Base-by-base conservation (phyloP, 2,888 invertebrate species). In the Calliphora vomitoria region DNA sequence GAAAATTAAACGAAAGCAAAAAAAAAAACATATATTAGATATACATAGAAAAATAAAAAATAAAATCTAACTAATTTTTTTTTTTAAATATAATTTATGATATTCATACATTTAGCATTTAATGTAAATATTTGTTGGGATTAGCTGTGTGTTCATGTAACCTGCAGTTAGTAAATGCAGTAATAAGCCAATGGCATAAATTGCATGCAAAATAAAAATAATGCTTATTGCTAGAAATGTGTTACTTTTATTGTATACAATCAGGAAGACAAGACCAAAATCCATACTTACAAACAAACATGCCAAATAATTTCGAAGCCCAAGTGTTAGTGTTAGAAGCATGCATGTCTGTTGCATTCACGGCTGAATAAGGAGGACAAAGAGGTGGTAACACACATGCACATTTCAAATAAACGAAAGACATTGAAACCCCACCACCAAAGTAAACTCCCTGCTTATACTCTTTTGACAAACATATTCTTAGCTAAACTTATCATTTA, bases 241-340 rank as follows among this genome's bases (percentile, higher is more conserved):
- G 85, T 87, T 87, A 85, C 87, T 85, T 85, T 87, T 87, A 85
- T 87, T 85, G 85, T 79, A 75, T 69, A 79, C 85, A 87, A 87
- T 87, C 87, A 87, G 87, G 85, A 87, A 85, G 82, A 87, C 71
- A 85, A 79, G 55, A 55, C 74, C 68, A 79, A 75, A 79, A 76
- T 15, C 31, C 31, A 79, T 82, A 47, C 53, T 41, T 35, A 44
- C 38, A 38, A 41, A 25, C 35, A 50, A 87, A 84, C 76, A 84
- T 78, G 81, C 83, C 80, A 71, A 72, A 83, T 68, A 79, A 79
- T 53, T 64, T 72, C n/a, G 50, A 31, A 74, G 62, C 58, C 62
- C 18, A 69, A 80, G 44, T 50, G 38, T 25, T 74, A 13, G 64
- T 71, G 10, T 47, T 25, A 44, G 44, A 35, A 35, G 50, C 80